Evolutionary conservation across 2,797 vertebrate species (phyloP).

Genomic region (Eidolon dupreanum): DNA sequence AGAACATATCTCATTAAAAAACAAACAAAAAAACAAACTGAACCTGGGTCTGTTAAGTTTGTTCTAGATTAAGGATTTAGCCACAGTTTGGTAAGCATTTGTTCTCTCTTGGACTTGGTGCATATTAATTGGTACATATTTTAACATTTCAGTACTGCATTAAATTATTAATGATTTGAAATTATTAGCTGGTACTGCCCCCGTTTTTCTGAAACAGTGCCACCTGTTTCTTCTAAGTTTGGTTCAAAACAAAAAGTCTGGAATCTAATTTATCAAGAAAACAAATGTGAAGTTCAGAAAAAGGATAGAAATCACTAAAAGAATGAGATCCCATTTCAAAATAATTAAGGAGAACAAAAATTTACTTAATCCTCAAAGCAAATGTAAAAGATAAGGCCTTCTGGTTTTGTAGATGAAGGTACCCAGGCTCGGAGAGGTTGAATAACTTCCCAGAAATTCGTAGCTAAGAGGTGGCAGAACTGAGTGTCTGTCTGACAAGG

Average conservation of each 20-base stretch:
- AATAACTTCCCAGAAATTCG: background rate
- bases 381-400: background rate
- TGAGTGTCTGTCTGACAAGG: background rate
- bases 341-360: slow-evolving; percentile 33
- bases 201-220: slow-evolving; percentile 70
- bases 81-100: slow-evolving; percentile 81
- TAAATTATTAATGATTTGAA: slow-evolving; percentile 84
- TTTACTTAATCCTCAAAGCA: background rate
- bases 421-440: background rate
- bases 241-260: slow-evolving; percentile 71
- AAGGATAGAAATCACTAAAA: slow-evolving; percentile 33
- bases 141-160: slow-evolving; percentile 81
- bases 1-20: slow-evolving; percentile 74
- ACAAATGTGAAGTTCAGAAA: slow-evolving; percentile 34
- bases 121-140: slow-evolving; percentile 82
- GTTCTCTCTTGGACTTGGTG: slow-evolving; percentile 75
- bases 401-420: background rate
- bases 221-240: slow-evolving; percentile 68
- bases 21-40: background rate
- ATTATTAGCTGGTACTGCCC: slow-evolving; percentile 76
- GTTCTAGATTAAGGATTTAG: slow-evolving; percentile 84
- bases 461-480: background rate
- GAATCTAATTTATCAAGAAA: slow-evolving; percentile 64
- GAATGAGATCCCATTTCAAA: slow-evolving; percentile 12
- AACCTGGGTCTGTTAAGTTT: slow-evolving; percentile 79